Conservation (phyloP, 2,113 vertebrate genomes). For the Barbus barbus region DNA sequence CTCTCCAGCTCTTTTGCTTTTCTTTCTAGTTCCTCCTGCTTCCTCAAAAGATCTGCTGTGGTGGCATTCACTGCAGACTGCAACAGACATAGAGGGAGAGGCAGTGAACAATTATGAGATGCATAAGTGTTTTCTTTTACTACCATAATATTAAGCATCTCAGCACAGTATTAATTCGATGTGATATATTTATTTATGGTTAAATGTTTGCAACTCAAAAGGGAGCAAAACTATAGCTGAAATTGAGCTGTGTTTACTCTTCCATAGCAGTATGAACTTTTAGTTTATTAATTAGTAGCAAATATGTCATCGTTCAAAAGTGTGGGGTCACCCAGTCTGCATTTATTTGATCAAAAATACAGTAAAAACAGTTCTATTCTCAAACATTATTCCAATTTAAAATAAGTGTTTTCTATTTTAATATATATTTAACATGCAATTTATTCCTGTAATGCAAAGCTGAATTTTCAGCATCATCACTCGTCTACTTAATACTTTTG, state of each 20-base stretch:
- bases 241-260: not conserved
- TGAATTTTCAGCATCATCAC: too few relatives aligned
- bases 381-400: too few relatives aligned
- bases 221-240: not conserved
- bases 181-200: not conserved
- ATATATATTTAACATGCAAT: not conserved
- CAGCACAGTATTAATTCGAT: not conserved
- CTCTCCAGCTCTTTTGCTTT: conserved; percentile 91
- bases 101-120: not conserved
- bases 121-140: not conserved
- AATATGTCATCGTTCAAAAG: not conserved
- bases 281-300: not conserved
- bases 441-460: not conserved
- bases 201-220: not conserved
- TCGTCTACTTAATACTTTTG: too few relatives aligned
- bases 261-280: not conserved
- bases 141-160: not conserved
- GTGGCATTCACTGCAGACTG: conserved; percentile 76
- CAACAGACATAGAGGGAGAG: not conserved
- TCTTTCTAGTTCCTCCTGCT: conserved; percentile 92
- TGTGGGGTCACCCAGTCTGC: not conserved
- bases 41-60: conserved; percentile 85
- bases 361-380: too few relatives aligned
- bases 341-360: not conserved
- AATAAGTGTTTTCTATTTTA: not conserved